Evolutionary conservation across 1,140 invertebrate species (phyloP), one percentile per base, ranked within the genome.

Genomic region (Catajapyx aquilonaris): DNA sequence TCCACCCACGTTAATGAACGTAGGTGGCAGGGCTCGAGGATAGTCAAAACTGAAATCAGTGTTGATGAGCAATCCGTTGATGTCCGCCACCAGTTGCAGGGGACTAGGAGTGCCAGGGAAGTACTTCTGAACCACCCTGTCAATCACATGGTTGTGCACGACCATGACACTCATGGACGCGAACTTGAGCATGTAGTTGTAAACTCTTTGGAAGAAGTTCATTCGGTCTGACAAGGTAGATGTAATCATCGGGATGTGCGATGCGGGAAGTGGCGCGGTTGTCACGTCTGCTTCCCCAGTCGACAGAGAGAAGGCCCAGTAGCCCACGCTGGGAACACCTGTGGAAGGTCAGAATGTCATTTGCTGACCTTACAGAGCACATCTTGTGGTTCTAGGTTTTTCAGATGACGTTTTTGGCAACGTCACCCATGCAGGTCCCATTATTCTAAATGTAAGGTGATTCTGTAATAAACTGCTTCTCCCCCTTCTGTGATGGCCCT

Each of bases 11-110:
- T 52, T 52, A 17, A 54, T 47, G 34, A 53, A 53, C 4, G 49
- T 47, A 2, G 52, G 52, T 1, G 51, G 52, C 5, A 51, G 44
- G 5, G 48, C 44, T 22, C 52, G 34, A 1, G 52, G 52, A 34
- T 52, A 52, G 40, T 53, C 52, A 16, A 53, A 34, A 2, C 47
- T 44, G 2, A 51, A 48, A 36, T 53, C 50, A 1, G 52, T 47
- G 31, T 53, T 53, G 23, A 52, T 51, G 5, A 53, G 42, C 46
- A 52, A 47, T 9, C 50, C 52, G 19, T 49, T 49, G 13, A 52
- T 31, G 31, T 53, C 44, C 9, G 41, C 44, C n/a, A 53, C 25
- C 13, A 53, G 41, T 20, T 45, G 37, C 15, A 38, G 44, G 0
- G 52, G 50, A 39, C 46, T 37, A 0, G 52, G 48, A 4, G 48